Evolutionary conservation across 2,113 vertebrate genomes (phyloP), one percentile per base, ranked within the genome.

Genomic region (Poeciliopsis retropinna): DNA sequence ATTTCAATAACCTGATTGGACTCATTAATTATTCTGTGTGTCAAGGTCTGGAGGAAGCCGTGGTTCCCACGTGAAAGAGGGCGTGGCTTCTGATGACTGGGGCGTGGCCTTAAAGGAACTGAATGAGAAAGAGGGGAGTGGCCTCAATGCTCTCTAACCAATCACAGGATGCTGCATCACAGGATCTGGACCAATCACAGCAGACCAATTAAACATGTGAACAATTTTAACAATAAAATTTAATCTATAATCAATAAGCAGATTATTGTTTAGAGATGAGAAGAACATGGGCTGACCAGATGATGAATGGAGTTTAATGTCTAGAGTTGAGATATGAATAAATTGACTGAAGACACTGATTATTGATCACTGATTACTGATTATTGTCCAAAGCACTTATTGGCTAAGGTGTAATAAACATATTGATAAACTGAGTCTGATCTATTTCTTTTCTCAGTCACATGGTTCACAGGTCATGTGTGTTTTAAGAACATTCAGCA

Each of bases 71-170:
- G 63, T 60, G 2, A 76, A 79, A 32, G 84, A 84, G 1, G 60
- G 22, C 0, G 1, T 68, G 27, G 30, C 8, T 0, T 34, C 64
- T 5, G 76, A 75, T 5, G 27, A 30, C 3, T 63, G 15, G 5
- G 64, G n/a, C 0, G 0, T 88, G n/a, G 27, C 84, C 70, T 75
- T 90, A 64, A 92, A 91, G 71, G 90, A 86, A 28, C 8, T 85
- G n/a, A 92, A 71, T 69, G 85, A 93, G 19, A 72, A 60, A n/a
- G 86, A 87, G 60, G 86, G 37, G 15, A 75, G 47, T 0, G 91
- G 92, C 19, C 90, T 92, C 5, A 89, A 89, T 7, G 83, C 85
- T 0, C 88, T 92, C 54, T 92, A 79, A 91, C 67, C 81, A 76
- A 74, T 76, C 63, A 67, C 25, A 67, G 0, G 3, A 17, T 19